These are phyloP conservation scores for Diarsia rubi DNA, from an alignment of 2,888 invertebrate genomes.

Conservation along the genomic window DNA sequence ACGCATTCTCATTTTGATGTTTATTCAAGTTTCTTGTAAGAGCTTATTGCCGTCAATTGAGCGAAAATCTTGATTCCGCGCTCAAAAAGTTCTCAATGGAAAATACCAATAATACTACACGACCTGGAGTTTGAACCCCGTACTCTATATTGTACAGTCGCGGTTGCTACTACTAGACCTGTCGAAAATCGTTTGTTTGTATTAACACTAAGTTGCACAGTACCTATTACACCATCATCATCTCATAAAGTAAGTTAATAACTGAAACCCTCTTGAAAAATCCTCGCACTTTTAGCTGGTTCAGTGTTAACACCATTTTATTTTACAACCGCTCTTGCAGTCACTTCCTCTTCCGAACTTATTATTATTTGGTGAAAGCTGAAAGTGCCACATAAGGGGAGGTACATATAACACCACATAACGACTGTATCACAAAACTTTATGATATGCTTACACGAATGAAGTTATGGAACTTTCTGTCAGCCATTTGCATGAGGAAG, in stretches of 20 bases:
- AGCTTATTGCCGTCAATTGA: not conserved
- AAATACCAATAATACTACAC: not conserved
- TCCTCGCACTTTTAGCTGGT: not conserved
- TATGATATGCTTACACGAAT: slow-evolving; percentile 34
- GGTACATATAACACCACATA: slow-evolving; percentile 8
- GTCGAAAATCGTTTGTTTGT: not conserved
- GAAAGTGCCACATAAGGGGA: slow-evolving; percentile 15
- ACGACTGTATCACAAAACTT: slow-evolving; percentile 46
- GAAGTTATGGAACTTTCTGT: slow-evolving; percentile 30
- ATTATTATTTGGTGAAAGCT: slow-evolving; percentile 41
- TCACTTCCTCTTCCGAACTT: slow-evolving; percentile 2
- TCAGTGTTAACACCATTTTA: slow-evolving; percentile 4
- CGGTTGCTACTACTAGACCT: not conserved
- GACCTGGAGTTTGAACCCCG: not conserved
- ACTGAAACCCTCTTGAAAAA: not conserved
- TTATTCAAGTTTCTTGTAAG: not conserved
- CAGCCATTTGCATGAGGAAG: slow-evolving; percentile 25
- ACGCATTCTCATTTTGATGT: not conserved
- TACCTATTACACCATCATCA: not conserved
- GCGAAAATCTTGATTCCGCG: not conserved
- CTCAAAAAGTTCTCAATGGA: not conserved
- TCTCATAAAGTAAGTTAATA: not conserved
- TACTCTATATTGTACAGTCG: too few species aligned
- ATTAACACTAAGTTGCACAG: not conserved
- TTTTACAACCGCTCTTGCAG: slow-evolving; percentile 7